Evolutionary conservation across 1,140 invertebrate species (phyloP), one percentile per base, ranked within the genome.

Genomic region (Episyrphus balteatus): DNA sequence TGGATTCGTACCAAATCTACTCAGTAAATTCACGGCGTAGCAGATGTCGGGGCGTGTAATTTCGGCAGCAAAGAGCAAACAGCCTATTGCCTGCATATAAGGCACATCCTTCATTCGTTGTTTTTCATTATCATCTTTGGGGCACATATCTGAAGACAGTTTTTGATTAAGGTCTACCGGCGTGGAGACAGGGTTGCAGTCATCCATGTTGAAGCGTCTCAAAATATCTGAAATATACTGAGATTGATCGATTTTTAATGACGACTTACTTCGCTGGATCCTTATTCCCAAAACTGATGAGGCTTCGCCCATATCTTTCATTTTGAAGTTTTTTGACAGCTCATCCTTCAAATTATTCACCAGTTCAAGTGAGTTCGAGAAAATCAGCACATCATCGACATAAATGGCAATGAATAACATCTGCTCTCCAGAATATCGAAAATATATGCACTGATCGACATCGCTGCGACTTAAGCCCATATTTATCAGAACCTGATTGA

Each of bases 1-100:
- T 13, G 53, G 55, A 45, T 58, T 51, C 13, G 49, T 34, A 37
- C 40, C 47, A 49, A 62, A 70, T 46, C 51, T 19, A 49, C 52
- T 57, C 12, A 52, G 41, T 2, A 44, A 26, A 44, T 54, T 62
- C 9, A 62, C 61, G 3, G 62, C 55, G 56, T 55, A 69, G 8
- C 55, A 12, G 14, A 73, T 65, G 48, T 73, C 66, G n/a, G 70
- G 69, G 48, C 69, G 51, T 3, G 69, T 70, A 32, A 44, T 55
- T 2, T 54, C 21, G 0, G 65, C 38, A 3, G 65, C 9, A 45
- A 68, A 73, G 36, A 70, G 52, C 6, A 73, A 47, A 1, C 55
- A 34, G 17, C 70, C 65, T 7, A 72, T 54, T 1, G 37, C 44
- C 42, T 54, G 37, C 45, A 42, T 47, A 40, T 31, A 65, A 13